Evolutionary conservation across 1,140 invertebrate genomes (phyloP).

Genomic region (Plectrocnemia conspersa): DNA sequence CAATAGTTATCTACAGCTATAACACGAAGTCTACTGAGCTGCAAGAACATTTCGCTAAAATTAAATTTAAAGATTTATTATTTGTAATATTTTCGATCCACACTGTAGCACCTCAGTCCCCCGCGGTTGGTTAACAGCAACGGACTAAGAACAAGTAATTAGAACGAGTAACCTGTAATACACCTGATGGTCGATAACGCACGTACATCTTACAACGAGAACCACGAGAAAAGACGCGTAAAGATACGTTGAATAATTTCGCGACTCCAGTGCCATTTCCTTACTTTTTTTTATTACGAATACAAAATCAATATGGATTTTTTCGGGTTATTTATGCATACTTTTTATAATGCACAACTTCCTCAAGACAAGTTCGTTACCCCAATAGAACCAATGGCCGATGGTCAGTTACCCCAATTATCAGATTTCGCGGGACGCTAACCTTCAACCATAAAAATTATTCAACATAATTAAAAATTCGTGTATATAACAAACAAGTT

Average conservation of each 20-base stretch:
- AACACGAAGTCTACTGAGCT: no score
- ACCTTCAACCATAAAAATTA: conserved; percentile 9
- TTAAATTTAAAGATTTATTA: no score
- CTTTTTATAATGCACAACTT: no score
- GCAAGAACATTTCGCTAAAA: no score
- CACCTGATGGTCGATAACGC: conserved; percentile 29
- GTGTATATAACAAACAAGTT: no score
- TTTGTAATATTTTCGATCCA: no score
- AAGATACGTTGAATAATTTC: not conserved
- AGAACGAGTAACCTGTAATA: conserved; percentile 24
- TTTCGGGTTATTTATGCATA: no score
- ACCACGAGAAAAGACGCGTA: conserved; percentile 5
- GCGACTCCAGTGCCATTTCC: not conserved
- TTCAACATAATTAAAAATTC: no score
- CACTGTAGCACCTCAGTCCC: not conserved
- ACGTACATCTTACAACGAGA: conserved; percentile 12
- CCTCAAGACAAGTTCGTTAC: no score
- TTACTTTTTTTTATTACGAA: no score
- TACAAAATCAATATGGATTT: no score
- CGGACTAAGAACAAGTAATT: conserved; percentile 20
- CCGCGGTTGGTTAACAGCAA: conserved; percentile 3
- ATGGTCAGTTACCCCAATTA: conserved; percentile 19
- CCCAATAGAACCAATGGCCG: not conserved
- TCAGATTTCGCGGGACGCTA: conserved; percentile 11
- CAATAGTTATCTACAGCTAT: no score